A percentile compares a stretch with the other conserved stretches of the same genome.
Evolutionary conservation across 2,113 vertebrate genomes (phyloP).

Genomic region (Xenopus laevis): DNA sequence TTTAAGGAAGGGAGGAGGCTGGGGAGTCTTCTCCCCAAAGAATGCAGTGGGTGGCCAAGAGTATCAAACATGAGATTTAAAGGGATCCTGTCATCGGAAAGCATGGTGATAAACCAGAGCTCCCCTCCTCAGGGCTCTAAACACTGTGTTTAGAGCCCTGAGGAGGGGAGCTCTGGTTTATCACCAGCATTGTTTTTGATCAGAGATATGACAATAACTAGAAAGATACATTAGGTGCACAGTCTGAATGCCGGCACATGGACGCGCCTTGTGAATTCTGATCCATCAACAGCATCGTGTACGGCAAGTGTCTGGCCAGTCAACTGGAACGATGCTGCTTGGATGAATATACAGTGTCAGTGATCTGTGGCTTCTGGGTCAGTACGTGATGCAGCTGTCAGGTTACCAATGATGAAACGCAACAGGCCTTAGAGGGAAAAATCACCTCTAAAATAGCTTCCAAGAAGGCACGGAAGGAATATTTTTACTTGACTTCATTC

Average conservation of each 20-base stretch:
- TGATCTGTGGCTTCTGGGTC: conserved; percentile 28
- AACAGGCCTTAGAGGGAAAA: background rate
- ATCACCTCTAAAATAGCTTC: background rate
- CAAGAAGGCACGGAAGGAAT: too few species aligned
- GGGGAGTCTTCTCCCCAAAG: background rate
- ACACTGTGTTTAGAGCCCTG: too few species aligned
- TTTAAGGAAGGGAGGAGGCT: conserved; percentile 7
- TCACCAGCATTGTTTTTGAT: too few species aligned
- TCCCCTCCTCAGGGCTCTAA: too few species aligned
- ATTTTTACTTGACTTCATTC: too few species aligned
- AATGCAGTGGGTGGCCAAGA: conserved; percentile 27
- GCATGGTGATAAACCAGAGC: too few species aligned
- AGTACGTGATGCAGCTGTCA: conserved; percentile 16
- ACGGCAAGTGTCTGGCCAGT: conserved; percentile 30
- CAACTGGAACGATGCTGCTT: conserved; percentile 23
- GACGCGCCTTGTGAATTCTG: conserved; percentile 14
- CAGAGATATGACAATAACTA: too few species aligned
- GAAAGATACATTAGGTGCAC: too few species aligned
- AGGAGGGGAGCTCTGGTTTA: too few species aligned
- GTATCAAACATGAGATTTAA: conserved; percentile 43
- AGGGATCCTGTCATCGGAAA: too few species aligned
- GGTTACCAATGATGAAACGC: conserved; percentile 16
- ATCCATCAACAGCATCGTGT: conserved; percentile 20
- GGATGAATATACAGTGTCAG: conserved; percentile 1
- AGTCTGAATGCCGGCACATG: conserved; percentile 3